Evolutionary conservation across 2,888 invertebrate species (phyloP), one percentile per base, ranked within the genome.

Genomic region (Neoascia interrupta): DNA sequence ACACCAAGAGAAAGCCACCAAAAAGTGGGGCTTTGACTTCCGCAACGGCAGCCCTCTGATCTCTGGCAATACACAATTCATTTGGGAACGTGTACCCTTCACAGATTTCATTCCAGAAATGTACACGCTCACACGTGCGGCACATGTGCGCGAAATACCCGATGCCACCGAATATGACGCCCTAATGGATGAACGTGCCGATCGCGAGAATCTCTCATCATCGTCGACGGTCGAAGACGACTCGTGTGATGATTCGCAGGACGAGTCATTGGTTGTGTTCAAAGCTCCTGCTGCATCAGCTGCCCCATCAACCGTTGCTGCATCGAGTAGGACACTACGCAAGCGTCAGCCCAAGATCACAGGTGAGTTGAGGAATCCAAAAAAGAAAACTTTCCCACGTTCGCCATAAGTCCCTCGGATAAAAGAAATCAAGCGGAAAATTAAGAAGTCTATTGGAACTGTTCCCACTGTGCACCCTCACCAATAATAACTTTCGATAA

Each of bases 1-100:
- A 49, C 84, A 86, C 49, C 88, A 87, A 81, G 85, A 87, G 90
- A 92, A 92, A 90, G 94, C 94, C 91, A 94, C 94, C 19, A 84
- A 85, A 74, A 88, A 86, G 79, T 89, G 89, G 88, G 88, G 88
- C 11, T 89, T 88, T 68, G 88, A 89, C 83, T 89, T 89, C 76
- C 87, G 87, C 18, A 83, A 76, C 18, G 89, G 88, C 26, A 83
- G 83, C 21, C 89, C 89, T 1, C 79, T 88, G 23, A 19, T 68
- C n/a, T 63, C 79, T 1, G 72, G 68, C 6, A 86, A 84, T 49
- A 83, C 86, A 43, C 84, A 85, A 31, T 89, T 81, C 72, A 84
- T 85, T 13, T 89, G 89, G 89, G 88, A 88, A 70, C 87, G 86
- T 43, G 88, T 89, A 5, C 83, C 87, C 19, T 83, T 83, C 6